Conservation (phyloP, 1,140 invertebrate species). For the Phymastichus coffea region DNA sequence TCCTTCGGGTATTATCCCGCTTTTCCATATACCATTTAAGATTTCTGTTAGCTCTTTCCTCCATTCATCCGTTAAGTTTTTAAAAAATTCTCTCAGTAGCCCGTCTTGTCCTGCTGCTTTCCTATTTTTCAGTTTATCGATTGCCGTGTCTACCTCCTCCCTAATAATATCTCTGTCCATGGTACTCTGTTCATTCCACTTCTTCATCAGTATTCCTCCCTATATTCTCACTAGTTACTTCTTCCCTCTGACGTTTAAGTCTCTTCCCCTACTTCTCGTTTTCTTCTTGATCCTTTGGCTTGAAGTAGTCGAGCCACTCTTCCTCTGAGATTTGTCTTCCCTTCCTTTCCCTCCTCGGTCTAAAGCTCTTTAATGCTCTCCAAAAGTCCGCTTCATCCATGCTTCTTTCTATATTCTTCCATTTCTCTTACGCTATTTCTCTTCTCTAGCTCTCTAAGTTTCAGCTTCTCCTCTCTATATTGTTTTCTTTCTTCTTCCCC, state of each 20-base stretch:
- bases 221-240: too few species aligned
- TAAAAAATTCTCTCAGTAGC: not conserved
- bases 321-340: not conserved
- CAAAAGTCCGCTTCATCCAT: not conserved
- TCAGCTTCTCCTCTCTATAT: not conserved
- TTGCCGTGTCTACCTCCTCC: not conserved
- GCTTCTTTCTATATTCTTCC: not conserved
- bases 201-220: not conserved
- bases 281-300: too few species aligned
- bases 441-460: not conserved
- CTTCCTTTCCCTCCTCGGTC: not conserved
- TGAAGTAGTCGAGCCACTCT: not conserved
- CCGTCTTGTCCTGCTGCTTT: not conserved
- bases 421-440: not conserved
- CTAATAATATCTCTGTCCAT: not conserved
- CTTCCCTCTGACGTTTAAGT: not conserved
- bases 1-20: not conserved
- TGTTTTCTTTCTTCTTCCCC: too few species aligned
- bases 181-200: not conserved
- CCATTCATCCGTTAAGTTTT: not conserved
- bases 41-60: not conserved
- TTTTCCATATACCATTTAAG: not conserved
- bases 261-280: not conserved
- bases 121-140: not conserved
- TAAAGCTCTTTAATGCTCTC: not conserved